phyloP scores from a whole-genome alignment of 1,140 invertebrate genomes.

The Dendroctonus ponderosae region DNA sequence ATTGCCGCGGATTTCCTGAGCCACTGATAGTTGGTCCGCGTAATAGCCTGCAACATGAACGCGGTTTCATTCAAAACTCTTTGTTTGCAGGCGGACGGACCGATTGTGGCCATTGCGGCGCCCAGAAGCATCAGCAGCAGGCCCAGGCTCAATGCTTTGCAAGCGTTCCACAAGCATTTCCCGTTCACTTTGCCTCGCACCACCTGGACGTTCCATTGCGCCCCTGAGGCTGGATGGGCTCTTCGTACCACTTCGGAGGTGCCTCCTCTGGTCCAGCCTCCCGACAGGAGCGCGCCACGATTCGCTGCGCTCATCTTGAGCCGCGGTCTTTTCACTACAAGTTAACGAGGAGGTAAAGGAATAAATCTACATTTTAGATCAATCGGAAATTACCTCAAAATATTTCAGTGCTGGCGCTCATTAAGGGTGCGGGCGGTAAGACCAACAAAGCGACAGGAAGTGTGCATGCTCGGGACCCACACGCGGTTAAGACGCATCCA shows the following conservation, averaged over 20 bases:
- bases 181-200: constrained; percentile 82
- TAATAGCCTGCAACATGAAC: constrained; percentile 65
- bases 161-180: constrained; percentile 85
- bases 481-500: no score
- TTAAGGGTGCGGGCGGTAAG: no score
- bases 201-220: constrained; percentile 71
- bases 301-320: constrained; percentile 33
- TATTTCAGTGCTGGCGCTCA: no score
- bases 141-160: constrained; percentile 80
- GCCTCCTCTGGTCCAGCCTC: constrained; percentile 75
- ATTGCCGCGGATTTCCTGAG: constrained; percentile 72
- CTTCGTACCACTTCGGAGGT: constrained; percentile 62
- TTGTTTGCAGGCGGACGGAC: constrained; percentile 53
- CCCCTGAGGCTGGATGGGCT: constrained; percentile 66
- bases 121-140: constrained; percentile 80
- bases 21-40: constrained; percentile 75
- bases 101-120: constrained; percentile 87
- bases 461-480: no score
- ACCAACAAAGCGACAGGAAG: no score
- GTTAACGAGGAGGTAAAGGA: no score
- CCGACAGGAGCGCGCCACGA: constrained; percentile 55
- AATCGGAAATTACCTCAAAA: neutral
- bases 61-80: neutral
- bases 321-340: no score
- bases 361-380: constrained; percentile 10